Conservation (phyloP, 2,797 vertebrate species). For the Karalla daura region DNA sequence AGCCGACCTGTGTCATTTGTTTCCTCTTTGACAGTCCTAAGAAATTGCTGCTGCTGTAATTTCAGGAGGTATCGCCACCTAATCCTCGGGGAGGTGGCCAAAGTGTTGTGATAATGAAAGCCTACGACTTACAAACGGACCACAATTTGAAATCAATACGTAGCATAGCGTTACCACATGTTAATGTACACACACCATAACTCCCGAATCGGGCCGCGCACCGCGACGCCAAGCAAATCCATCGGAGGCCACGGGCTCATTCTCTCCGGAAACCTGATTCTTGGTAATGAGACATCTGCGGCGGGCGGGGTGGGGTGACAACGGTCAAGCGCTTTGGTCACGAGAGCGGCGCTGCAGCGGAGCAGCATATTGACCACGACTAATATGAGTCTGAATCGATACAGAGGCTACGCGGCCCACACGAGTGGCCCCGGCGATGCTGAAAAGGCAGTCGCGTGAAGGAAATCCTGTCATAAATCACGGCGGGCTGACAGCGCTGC, state of each 20-base stretch:
- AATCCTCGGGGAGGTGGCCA: constrained; percentile 29
- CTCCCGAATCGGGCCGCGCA: constrained; percentile 10
- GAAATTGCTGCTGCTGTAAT: constrained; percentile 20
- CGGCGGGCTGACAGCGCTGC: constrained; percentile 15
- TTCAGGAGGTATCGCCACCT: constrained; percentile 20
- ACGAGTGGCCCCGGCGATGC: constrained; percentile 33
- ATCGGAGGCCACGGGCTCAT: constrained; percentile 29
- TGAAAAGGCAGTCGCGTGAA: constrained; percentile 36
- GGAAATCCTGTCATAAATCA: constrained; percentile 57
- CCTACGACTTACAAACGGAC: constrained; percentile 46
- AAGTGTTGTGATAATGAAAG: constrained; percentile 42
- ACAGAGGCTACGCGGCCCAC: constrained; percentile 29
- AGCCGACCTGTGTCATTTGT: constrained; percentile 20
- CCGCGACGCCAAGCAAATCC: constrained; percentile 25
- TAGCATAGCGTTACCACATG: constrained; percentile 40
- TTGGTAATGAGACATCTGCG: constrained; percentile 41
- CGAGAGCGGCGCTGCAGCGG: constrained; percentile 22
- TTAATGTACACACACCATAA: constrained; percentile 29
- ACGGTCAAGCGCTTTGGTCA: constrained; percentile 45
- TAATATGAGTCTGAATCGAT: constrained; percentile 69
- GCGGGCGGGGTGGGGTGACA: constrained; percentile 13
- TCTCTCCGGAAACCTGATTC: constrained; percentile 39
- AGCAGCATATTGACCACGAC: constrained; percentile 61
- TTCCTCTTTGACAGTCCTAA: constrained; percentile 23
- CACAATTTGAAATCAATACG: constrained; percentile 67